Percentiles rank a stretch among this genome's conserved stretches.
Conservation (phyloP, 1,140 invertebrate genomes). For the Homarus americanus region DNA sequence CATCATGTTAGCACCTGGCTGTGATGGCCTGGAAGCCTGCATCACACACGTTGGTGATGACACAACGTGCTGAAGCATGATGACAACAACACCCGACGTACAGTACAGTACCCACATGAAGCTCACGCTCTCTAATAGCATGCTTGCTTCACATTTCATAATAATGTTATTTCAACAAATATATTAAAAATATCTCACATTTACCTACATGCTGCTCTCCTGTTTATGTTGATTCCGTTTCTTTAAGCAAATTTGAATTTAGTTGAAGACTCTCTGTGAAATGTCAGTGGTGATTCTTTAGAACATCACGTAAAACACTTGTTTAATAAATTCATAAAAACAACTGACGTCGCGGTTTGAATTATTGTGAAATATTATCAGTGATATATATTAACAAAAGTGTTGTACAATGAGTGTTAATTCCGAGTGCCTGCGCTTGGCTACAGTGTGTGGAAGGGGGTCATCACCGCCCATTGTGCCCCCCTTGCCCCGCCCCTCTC, state of each 20-base stretch:
- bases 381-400: not conserved
- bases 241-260: not conserved
- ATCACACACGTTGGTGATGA: conserved; percentile 13
- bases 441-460: conserved; percentile 26
- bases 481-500: conserved; percentile 27
- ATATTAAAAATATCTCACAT: not conserved
- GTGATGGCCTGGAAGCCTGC: not conserved
- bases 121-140: conserved; percentile 35
- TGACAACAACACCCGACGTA: not conserved
- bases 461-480: conserved; percentile 35
- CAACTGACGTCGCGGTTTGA: not conserved
- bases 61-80: conserved; percentile 4
- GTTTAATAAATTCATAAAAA: not conserved
- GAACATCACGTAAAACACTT: not conserved
- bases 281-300: not conserved
- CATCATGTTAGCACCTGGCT: not conserved
- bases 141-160: not conserved
- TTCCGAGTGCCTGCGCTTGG: conserved; percentile 2
- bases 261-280: not conserved
- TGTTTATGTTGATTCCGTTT: not conserved
- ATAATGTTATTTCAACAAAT: not conserved
- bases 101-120: not conserved
- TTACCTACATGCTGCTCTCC: not conserved
- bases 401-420: not conserved
- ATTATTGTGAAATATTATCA: not conserved